Percentiles rank a stretch among this genome's conserved stretches.
These are phyloP conservation scores for Coluber constrictor DNA, from an alignment of 2,797 vertebrate species.

Conservation along the genomic window DNA sequence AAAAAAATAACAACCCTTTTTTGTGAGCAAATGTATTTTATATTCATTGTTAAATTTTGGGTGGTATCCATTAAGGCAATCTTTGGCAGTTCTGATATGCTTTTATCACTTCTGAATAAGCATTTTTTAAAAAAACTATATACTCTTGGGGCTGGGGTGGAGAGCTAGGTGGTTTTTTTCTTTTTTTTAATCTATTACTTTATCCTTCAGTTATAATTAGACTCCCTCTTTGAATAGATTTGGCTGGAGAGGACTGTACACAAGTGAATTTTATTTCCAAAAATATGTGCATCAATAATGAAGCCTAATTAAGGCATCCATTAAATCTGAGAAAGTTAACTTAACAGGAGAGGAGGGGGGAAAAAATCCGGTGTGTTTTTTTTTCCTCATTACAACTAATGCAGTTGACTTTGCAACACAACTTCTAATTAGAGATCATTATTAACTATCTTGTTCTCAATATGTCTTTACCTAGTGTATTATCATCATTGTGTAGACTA, in stretches of 20 bases:
- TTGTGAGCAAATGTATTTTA: neutral
- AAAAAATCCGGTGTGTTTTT: slow-evolving; percentile 39
- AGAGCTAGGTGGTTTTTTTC: slow-evolving; percentile 18
- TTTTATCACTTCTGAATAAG: slow-evolving; percentile 12
- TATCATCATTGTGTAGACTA: slow-evolving; percentile 53
- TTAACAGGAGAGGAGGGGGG: slow-evolving; percentile 12
- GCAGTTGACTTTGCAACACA: slow-evolving; percentile 54
- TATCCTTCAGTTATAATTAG: slow-evolving; percentile 37
- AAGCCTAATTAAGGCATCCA: slow-evolving; percentile 62
- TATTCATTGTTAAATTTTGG: neutral
- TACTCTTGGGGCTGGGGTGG: slow-evolving; percentile 5
- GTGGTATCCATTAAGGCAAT: slow-evolving; percentile 1
- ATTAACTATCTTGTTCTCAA: slow-evolving; percentile 65
- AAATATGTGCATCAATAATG: slow-evolving; percentile 60
- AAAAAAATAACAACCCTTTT: neutral
- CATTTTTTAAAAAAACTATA: neutral
- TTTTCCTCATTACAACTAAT: slow-evolving; percentile 60
- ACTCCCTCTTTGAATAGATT: slow-evolving; percentile 52
- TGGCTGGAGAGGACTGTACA: slow-evolving; percentile 27
- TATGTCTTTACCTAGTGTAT: slow-evolving; percentile 58
- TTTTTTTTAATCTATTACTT: slow-evolving; percentile 9
- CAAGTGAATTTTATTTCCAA: slow-evolving; percentile 60
- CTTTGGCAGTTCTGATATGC: neutral
- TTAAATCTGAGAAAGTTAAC: slow-evolving; percentile 62
- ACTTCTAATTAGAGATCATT: slow-evolving; percentile 61